Base-by-base conservation (phyloP, 2,888 invertebrate species). In the Periphyllus acericola region DNA sequence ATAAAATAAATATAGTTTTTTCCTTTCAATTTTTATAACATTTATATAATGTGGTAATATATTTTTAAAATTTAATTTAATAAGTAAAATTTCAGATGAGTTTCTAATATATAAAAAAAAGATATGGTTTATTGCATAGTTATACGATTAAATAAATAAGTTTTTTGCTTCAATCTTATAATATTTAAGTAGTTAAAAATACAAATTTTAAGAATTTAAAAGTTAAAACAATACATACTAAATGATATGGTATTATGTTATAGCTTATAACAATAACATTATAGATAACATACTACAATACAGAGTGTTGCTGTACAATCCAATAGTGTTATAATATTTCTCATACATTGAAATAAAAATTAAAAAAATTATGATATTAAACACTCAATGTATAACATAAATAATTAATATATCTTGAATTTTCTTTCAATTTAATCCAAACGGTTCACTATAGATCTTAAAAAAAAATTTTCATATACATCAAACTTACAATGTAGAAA, bases 241-340 rank as follows among this genome's bases (percentile, higher is more conserved):
- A 76, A 78, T 68, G 40, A 68, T 85, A 78, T 85, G 68, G 68
- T 85, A 78, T 68, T 81, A 66, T 83, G 25, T 80, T 32, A 36
- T 72, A 46, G 36, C 32, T 32, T 76, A 46, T 78, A 68, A 66
- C 32, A 78, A 32, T 46, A 46, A 46, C 46, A 29, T 68, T 84
- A 60, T 52, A 85, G 0, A 83, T n/a, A 84, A 85, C 11, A 78
- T 85, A 68, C 66, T 85, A 68, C 66, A 46, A 84, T 84, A 84
- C 84, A 85, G 84, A 85, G 78, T 85, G 78, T 52, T 40, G 32
- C 66, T 68, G 76, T 85, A 85, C 84, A 68, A 85, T 85, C n/a
- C 68, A 19, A 34, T 68, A 85, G 46, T 76, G 40, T 66, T 40
- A 76, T 29, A 40, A 36, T 32, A 46, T 32, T 76, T 60, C 6